phyloP scores from a whole-genome alignment of 2,797 vertebrate species.

The Cyclura pinguis region DNA sequence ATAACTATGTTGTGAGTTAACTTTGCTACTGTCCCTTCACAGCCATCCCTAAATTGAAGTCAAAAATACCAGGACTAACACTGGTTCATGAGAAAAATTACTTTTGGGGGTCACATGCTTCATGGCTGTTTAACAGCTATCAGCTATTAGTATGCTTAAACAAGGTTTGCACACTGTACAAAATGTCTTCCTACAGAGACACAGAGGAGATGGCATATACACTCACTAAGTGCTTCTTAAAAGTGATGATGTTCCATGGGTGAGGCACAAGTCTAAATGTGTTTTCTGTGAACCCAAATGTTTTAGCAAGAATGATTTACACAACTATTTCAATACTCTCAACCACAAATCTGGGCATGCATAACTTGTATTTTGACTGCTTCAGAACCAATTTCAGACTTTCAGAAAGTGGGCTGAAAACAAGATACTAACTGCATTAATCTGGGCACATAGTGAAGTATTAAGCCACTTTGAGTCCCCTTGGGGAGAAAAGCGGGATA shows the following conservation, averaged over 20 bases:
- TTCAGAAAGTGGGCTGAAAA: neutral
- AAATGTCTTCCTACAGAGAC: too few relatives aligned
- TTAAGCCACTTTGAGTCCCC: too few relatives aligned
- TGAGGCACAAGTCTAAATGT: neutral
- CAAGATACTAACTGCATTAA: neutral
- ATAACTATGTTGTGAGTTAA: neutral
- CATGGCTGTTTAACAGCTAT: neutral
- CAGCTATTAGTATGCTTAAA: conserved; percentile 8
- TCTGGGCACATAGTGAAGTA: neutral
- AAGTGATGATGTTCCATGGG: conserved; percentile 6
- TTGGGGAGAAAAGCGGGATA: too few relatives aligned
- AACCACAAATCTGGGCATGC: neutral
- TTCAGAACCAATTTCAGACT: neutral
- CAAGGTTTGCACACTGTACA: neutral
- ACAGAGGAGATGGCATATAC: rapidly evolving
- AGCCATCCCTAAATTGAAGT: neutral
- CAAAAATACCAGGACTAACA: neutral
- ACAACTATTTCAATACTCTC: neutral
- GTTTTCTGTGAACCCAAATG: neutral
- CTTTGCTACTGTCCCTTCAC: neutral
- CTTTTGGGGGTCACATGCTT: neutral
- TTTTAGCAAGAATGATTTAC: neutral
- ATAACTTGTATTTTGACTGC: neutral
- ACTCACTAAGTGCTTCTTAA: neutral
- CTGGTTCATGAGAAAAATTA: neutral